Evolutionary conservation across 2,113 vertebrate species (phyloP), one percentile per base, ranked within the genome.

Genomic region (Python bivittatus): DNA sequence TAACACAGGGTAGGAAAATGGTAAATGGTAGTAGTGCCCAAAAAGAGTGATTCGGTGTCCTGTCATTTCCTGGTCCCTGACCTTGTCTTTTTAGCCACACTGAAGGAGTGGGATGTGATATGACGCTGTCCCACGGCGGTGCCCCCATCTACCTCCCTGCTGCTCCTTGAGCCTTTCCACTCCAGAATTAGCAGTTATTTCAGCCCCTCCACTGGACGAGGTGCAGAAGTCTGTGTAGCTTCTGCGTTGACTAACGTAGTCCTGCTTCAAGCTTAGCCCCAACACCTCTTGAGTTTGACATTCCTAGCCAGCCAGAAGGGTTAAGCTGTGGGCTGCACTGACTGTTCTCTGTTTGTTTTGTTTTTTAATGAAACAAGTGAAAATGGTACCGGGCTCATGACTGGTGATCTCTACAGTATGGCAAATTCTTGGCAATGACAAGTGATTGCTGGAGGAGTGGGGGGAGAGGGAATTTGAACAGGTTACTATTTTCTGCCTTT

Each of bases 251-350:
- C 29, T 88, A 53, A 88, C n/a, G 11, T 88, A 84, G 48, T 92
- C 87, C 91, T 92, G 87, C 87, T 92, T 84, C 27, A 5, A 92
- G 56, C 87, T 87, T 52, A 38, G 44, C 12, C 56, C 56, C 56
- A 33, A 12, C 72, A 12, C 33, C 48, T 53, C 42, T 89, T 52
- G 44, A 58, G 25, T n/a, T 91, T 33, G 72, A n/a, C 57, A 54
- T 88, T 54, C 68, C 44, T 27, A 61, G 56, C 23, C 53, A 88
- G 42, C 54, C 91, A 33, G 42, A 88, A 25, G 42, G 13, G 48
- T 53, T 23, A 53, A 87, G 44, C 44, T 61, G 54, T 27, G 29
- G 58, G n/a, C 42, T 25, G 1, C 56, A 61, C 12, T 38, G 57
- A 92, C 42, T 60, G 54, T 92, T 88, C 44, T 60, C 1, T n/a